A percentile compares a stretch with the other conserved stretches of the same genome.
These are phyloP conservation scores for Rhinichthys osculus DNA, from an alignment of 2,797 vertebrate genomes.

Conservation along the genomic window DNA sequence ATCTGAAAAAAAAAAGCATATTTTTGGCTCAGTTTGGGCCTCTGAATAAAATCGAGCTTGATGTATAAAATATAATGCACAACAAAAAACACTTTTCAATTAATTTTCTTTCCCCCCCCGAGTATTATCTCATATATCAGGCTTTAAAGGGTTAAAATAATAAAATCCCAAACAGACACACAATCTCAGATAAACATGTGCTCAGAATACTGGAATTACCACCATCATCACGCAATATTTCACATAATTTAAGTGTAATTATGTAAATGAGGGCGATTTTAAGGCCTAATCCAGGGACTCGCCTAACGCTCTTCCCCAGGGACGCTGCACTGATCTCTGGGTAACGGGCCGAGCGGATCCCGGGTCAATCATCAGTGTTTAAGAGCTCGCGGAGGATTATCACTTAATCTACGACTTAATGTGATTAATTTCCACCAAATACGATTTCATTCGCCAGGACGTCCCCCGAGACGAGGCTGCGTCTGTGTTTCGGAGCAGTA, in stretches of 20 bases:
- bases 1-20: neutral
- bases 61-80: neutral
- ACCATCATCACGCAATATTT: conserved; percentile 25
- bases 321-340: conserved; percentile 55
- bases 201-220: neutral
- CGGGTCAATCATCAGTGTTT: conserved; percentile 74
- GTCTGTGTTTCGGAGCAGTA: conserved; percentile 13
- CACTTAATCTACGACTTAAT: conserved; percentile 69
- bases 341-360: conserved; percentile 48
- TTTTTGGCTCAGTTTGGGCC: too few relatives aligned
- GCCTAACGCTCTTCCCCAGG: conserved; percentile 67
- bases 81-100: neutral
- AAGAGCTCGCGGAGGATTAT: conserved; percentile 72
- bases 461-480: conserved; percentile 10
- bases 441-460: conserved; percentile 16
- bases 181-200: conserved; percentile 2
- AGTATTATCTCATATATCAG: too few relatives aligned
- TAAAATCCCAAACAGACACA: conserved; percentile 21
- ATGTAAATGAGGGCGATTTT: conserved; percentile 67
- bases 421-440: conserved; percentile 69
- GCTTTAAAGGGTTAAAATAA: neutral
- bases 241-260: conserved; percentile 64
- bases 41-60: too few relatives aligned
- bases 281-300: conserved; percentile 75
- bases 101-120: neutral